Percentiles rank a stretch among this genome's conserved stretches.
phyloP scores from a whole-genome alignment of 92 coral and sea anemone genomes.

The Zoanthus solanderi region DNA sequence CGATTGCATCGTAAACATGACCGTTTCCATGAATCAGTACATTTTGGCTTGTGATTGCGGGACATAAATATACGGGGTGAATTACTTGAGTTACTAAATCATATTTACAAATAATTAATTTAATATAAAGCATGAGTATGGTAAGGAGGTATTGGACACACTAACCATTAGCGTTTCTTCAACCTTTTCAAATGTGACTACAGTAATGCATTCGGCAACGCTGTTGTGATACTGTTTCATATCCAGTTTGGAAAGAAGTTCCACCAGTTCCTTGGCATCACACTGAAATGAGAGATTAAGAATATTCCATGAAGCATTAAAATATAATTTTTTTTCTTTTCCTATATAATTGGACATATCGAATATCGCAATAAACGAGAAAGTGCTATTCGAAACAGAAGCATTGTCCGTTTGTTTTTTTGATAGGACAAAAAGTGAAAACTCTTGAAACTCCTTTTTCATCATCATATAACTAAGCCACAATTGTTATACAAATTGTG shows the following conservation, averaged over 20 bases:
- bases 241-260: not conserved
- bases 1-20: not conserved
- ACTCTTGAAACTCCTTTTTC: too few relatives aligned
- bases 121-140: too few relatives aligned
- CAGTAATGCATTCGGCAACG: not conserved
- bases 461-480: too few relatives aligned
- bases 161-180: slow-evolving; percentile 20
- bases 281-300: not conserved
- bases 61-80: not conserved
- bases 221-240: not conserved
- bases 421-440: too few relatives aligned
- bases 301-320: too few relatives aligned
- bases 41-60: not conserved
- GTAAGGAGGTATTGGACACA: not conserved
- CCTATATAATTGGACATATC: too few relatives aligned
- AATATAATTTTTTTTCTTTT: too few relatives aligned
- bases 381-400: too few relatives aligned
- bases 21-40: not conserved
- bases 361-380: too few relatives aligned
- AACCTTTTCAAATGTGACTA: not conserved
- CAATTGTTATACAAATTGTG: too few relatives aligned
- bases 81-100: not conserved
- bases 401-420: too few relatives aligned
- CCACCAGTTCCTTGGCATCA: not conserved
- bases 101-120: too few relatives aligned